Percentiles rank a stretch among this genome's conserved stretches.
These are phyloP conservation scores for Turritopsis rubra DNA, from an alignment of 30 jellyfish, hydroid and myxozoan genomes.

Conservation along the genomic window DNA sequence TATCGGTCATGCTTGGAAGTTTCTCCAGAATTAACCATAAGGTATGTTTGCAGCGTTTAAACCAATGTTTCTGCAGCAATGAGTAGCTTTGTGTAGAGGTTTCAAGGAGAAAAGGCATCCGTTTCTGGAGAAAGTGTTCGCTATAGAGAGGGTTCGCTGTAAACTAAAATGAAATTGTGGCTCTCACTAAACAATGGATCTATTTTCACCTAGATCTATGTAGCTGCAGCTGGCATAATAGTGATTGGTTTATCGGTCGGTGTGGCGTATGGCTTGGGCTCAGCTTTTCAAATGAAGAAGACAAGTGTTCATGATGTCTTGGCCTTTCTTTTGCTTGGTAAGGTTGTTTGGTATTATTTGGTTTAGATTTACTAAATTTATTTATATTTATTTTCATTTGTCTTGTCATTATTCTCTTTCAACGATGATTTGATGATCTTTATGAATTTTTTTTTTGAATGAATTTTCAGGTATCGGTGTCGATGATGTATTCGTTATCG, in stretches of 20 bases:
- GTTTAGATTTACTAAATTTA: too few species aligned
- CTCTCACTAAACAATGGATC: too few species aligned
- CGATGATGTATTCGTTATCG: conserved; percentile 75
- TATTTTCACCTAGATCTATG: conserved; percentile 62
- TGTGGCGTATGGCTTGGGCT: conserved; percentile 68
- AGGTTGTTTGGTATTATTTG: not conserved
- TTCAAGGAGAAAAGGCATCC: too few species aligned
- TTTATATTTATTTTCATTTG: too few species aligned
- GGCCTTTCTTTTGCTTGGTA: conserved; percentile 77
- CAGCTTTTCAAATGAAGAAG: conserved; percentile 60
- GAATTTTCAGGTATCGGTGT: conserved; percentile 74
- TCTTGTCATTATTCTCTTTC: too few species aligned
- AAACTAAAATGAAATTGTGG: too few species aligned
- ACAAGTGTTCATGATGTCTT: conserved; percentile 71
- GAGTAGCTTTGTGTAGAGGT: too few species aligned
- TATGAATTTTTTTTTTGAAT: not conserved
- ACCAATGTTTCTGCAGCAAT: too few species aligned
- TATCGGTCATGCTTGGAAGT: conserved; percentile 72
- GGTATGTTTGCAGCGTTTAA: conserved; percentile 39
- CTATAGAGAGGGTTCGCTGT: too few species aligned
- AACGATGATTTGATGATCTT: not conserved
- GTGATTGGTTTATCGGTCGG: conserved; percentile 71
- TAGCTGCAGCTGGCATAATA: conserved; percentile 60
- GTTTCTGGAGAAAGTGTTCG: too few species aligned
- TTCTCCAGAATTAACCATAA: conserved; percentile 54